phyloP scores from a whole-genome alignment of 2,797 vertebrate genomes.

The Jordanella pulchra region DNA sequence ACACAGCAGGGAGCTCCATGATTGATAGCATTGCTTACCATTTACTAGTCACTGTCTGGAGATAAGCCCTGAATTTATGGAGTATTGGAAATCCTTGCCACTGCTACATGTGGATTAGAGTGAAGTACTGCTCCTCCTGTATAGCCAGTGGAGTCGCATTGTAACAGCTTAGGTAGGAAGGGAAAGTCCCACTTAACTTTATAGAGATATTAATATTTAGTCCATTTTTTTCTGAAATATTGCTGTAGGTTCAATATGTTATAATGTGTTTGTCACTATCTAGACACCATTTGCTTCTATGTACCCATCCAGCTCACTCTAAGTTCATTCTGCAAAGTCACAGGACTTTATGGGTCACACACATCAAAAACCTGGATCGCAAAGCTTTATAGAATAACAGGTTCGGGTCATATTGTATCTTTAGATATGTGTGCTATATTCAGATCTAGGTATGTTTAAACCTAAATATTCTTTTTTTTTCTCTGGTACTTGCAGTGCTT shows the following conservation, averaged over 20 bases:
- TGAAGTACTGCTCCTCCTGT: constrained; percentile 52
- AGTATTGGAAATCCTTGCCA: constrained; percentile 72
- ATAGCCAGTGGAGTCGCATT: constrained; percentile 40
- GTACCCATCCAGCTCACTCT: constrained; percentile 26
- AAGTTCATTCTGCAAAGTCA: constrained; percentile 39
- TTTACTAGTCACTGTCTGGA: constrained; percentile 81
- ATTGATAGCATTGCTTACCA: constrained; percentile 79
- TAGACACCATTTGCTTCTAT: constrained; percentile 31
- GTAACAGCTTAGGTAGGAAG: constrained; percentile 57
- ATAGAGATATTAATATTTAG: constrained; percentile 52
- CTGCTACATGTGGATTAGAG: constrained; percentile 74
- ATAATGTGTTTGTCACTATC: constrained; percentile 9
- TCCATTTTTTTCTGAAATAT: constrained; percentile 13
- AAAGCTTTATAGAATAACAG: constrained; percentile 39
- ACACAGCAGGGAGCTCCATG: constrained; percentile 73
- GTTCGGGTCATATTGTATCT: background rate
- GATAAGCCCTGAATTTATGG: constrained; percentile 80
- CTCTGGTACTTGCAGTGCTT: no score
- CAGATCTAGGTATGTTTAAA: no score
- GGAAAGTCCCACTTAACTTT: constrained; percentile 46
- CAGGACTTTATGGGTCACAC: constrained; percentile 24
- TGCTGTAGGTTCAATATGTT: constrained; percentile 32
- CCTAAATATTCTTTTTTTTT: no score
- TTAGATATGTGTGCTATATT: background rate
- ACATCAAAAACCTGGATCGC: constrained; percentile 34